Base-by-base conservation (phyloP, 2,797 vertebrate genomes). In the Acanthopagrus latus region DNA sequence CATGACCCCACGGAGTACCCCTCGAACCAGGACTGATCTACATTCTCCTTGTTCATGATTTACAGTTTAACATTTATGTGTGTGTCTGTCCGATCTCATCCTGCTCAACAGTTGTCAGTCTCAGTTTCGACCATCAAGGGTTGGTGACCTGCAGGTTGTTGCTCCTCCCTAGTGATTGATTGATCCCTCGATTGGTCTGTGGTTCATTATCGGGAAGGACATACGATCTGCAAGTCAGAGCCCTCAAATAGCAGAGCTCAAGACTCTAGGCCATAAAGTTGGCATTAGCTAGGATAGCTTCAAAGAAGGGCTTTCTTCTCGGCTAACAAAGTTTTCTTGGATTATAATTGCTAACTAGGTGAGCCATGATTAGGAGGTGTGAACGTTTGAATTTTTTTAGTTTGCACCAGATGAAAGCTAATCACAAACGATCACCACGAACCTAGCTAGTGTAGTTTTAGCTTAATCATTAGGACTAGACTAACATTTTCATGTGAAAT, bases 401-500 rank as follows among this genome's bases (percentile, higher is more conserved):
- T 76, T 82, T 87, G 56, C 63, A 57, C 41, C 33, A 71, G 27
- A 72, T 60, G 16, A 44, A 72, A 78, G 67, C 57, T 74, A 54
- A 80, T 70, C 7, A 60, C 59, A 66, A 44, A 52, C 50, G 2
- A 71, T 74, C 33, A 55, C 52, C 38, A 33, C 70, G 81, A 78
- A 59, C 38, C 0, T 85, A 86, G 65, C 50, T 80, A 82, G 66
- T 71, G 67, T 71, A 82, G 66, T 70, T 68, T 74, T 75, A 82
- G 47, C n/a, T 50, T 23, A 25, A 78, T 78, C 57, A 71, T 62
- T 85, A 86, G 65, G 80, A 56, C 59, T 77, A 87, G 81, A 78
- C 69, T 81, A 87, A 86, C 81, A 58, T 88, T 86, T 89, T 90
- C 58, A 76, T 92, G 88, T 93, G 89, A 91, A 88, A 83, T 94